A percentile compares a stretch with the other conserved stretches of the same genome.
phyloP scores from a whole-genome alignment of 2,888 invertebrate species.

The Cheilosia impressa region DNA sequence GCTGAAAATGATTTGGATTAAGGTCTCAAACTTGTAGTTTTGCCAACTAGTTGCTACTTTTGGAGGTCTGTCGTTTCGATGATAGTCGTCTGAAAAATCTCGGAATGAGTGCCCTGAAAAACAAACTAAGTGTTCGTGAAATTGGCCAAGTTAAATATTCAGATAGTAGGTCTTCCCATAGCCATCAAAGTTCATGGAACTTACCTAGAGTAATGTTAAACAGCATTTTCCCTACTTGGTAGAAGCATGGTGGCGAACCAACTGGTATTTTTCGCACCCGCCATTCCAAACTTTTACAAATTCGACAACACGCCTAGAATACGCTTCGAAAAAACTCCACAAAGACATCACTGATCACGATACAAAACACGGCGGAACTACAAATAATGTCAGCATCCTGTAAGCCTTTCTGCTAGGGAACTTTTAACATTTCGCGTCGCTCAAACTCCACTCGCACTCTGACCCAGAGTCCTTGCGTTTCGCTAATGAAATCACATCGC shows the following conservation, averaged over 20 bases:
- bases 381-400: slow-evolving; percentile 25
- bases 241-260: not conserved
- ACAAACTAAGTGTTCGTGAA: no score
- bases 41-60: no score
- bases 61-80: no score
- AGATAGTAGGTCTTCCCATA: no score
- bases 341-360: slow-evolving; percentile 56
- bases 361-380: slow-evolving; percentile 34
- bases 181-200: no score
- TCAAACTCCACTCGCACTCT: not conserved
- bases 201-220: no score
- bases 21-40: no score
- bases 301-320: slow-evolving; percentile 25
- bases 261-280: not conserved
- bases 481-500: slow-evolving; percentile 37
- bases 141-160: no score
- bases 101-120: no score
- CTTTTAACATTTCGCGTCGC: slow-evolving; percentile 27
- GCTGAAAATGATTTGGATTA: no score
- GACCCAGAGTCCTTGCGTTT: not conserved
- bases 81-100: no score
- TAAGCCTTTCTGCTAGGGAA: slow-evolving; percentile 8
- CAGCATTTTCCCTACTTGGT: no score
- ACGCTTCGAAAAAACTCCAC: not conserved
- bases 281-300: not conserved